Evolutionary conservation across 2,113 vertebrate species (phyloP).

Genomic region (Myodes glareolus): DNA sequence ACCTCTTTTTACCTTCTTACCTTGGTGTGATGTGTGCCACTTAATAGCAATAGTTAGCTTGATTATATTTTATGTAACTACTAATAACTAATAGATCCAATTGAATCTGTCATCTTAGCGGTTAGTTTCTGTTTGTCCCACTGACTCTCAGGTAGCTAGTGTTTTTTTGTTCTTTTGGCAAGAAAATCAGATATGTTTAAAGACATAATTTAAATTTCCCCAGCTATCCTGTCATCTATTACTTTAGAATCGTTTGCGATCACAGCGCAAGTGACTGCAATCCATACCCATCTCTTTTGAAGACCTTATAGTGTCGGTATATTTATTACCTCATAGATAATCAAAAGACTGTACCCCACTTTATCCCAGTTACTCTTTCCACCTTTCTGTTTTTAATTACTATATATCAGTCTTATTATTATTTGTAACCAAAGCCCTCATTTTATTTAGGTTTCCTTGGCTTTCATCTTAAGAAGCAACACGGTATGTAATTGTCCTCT

Average conservation of each 20-base stretch:
- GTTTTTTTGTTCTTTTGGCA: not conserved
- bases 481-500: not conserved
- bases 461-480: not conserved
- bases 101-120: not conserved
- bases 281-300: not conserved
- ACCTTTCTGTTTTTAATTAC: not conserved
- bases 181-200: not conserved
- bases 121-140: not conserved
- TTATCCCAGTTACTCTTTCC: not conserved
- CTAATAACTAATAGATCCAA: not conserved
- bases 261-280: not conserved
- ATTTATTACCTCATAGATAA: not conserved
- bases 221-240: not conserved
- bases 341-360: not conserved
- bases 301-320: not conserved
- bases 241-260: not conserved
- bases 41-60: not conserved
- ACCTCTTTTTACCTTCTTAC: not conserved
- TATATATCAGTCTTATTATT: not conserved
- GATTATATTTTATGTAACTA: constrained; percentile 16
- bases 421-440: not conserved
- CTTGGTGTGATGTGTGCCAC: not conserved
- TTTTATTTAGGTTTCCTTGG: not conserved
- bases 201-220: not conserved
- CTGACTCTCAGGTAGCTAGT: not conserved